These are phyloP conservation scores for Lutjanus erythropterus DNA, from an alignment of 2,113 vertebrate species.

Conservation along the genomic window DNA sequence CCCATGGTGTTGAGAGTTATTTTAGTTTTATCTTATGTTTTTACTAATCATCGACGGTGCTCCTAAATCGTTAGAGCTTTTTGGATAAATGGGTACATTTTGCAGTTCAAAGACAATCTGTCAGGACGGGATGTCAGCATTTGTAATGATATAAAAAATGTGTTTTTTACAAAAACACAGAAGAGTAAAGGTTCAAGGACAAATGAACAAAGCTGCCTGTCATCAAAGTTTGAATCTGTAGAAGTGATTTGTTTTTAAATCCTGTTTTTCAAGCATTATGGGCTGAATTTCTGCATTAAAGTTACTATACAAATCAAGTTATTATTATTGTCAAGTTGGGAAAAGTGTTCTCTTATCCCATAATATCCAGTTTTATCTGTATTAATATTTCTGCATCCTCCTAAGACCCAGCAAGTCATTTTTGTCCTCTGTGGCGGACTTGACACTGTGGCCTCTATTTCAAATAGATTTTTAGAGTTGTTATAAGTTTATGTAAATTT, in stretches of 20 bases:
- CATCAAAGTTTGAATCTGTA: background rate
- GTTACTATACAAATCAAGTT: background rate
- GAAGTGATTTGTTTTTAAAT: slow-evolving; percentile 20
- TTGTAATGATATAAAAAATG: slow-evolving; percentile 24
- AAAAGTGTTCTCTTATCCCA: background rate
- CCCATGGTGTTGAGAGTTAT: slow-evolving; percentile 41
- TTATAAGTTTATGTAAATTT: too few species aligned
- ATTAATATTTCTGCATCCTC: background rate
- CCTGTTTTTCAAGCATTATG: slow-evolving; percentile 1
- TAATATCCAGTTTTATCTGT: background rate
- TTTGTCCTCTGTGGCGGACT: too few species aligned
- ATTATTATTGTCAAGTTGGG: background rate
- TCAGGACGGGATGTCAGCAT: background rate
- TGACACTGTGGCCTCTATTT: too few species aligned
- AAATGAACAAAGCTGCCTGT: background rate
- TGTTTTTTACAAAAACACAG: slow-evolving; percentile 40
- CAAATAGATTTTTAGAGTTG: too few species aligned
- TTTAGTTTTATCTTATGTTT: slow-evolving; percentile 48
- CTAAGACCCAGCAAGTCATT: too few species aligned
- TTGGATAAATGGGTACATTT: slow-evolving; percentile 42
- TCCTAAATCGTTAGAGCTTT: slow-evolving; percentile 4
- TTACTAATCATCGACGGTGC: slow-evolving; percentile 40
- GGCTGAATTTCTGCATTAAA: background rate
- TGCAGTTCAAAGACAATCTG: slow-evolving; percentile 55
- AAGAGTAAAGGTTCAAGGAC: slow-evolving; percentile 31